Evolutionary conservation across 2,888 invertebrate genomes (phyloP).

Genomic region (Atrina japonica): DNA sequence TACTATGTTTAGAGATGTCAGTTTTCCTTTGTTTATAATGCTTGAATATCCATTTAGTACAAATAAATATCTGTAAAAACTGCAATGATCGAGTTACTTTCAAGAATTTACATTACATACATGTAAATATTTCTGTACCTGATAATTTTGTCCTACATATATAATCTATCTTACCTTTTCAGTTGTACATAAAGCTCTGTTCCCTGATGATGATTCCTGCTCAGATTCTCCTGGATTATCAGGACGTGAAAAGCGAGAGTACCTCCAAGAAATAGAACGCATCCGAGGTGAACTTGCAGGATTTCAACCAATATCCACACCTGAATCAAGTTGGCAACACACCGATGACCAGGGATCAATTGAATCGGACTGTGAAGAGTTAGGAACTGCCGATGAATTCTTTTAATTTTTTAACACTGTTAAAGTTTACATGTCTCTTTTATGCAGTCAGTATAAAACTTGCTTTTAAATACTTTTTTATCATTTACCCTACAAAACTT

Average conservation of each 20-base stretch:
- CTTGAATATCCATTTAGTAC: no score
- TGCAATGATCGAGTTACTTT: no score
- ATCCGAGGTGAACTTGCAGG: conserved; percentile 75
- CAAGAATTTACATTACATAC: no score
- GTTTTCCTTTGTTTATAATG: no score
- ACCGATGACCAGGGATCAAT: conserved; percentile 57
- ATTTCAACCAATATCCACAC: conserved; percentile 77
- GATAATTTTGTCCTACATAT: no score
- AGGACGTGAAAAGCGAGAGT: conserved; percentile 69
- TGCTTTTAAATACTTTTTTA: no score
- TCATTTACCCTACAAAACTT: no score
- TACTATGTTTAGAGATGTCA: no score
- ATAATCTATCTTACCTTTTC: conserved; percentile 31
- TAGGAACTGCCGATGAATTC: conserved; percentile 56
- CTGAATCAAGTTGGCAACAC: conserved; percentile 58
- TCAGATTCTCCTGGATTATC: conserved; percentile 62
- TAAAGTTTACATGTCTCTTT: conserved; percentile 15
- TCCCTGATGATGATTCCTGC: conserved; percentile 67
- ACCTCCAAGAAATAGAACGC: conserved; percentile 75
- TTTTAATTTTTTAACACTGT: conserved; percentile 16
- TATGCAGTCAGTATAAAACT: not conserved
- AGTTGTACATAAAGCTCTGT: conserved; percentile 75
- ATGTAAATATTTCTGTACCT: no score
- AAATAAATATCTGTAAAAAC: no score
- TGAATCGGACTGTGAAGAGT: conserved; percentile 65